Base-by-base conservation (phyloP, 2,888 invertebrate species). In the Gastracanthus pulcherrimus region DNA sequence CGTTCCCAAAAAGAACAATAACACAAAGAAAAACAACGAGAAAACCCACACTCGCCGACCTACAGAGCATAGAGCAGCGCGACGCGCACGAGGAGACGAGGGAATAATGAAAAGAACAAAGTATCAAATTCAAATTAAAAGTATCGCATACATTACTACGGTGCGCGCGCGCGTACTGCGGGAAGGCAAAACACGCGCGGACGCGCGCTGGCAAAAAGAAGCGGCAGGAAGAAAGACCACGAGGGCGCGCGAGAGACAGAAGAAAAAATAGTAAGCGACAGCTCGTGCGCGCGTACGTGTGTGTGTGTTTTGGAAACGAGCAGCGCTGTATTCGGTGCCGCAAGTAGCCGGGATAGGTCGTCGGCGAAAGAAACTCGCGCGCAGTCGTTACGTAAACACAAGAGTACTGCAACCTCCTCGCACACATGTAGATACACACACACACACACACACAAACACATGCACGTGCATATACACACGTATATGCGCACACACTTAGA, bases 71-170 rank as follows among this genome's bases (percentile, higher is more conserved):
- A 9, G 2, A 41, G 41, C 2, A 3, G 41, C 9, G 9, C 16
- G 11, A 13, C 45, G 13, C 16, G 19, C 19, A 7, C 2, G 19
- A n/a, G 16, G 7, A 7, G 16, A 7, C n/a, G 48, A 48, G 48
- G 2, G 66, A 38, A 76, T 70, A 77, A 77, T 51, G 62, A 58
- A 31, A 55, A 51, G 62, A 72, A 31, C 48, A 69, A 69, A 48
- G 41, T 72, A 79, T 71, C 62, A 79, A 79, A 79, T 72, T 66
- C 41, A 79, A 74, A 79, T 79, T 66, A 79, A 69, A 80, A 76
- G 41, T 69, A 80, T 76, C 41, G 29, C 36, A 16, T 19, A 16
- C n/a, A 26, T 16, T 16, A 9, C 1, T n/a, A 41, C n/a, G n/a
- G n/a, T n/a, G 45, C 29, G 36, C 16, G n/a, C 16, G 4, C 23